Base-by-base conservation (phyloP, 2,797 vertebrate species). In the Syngnathus acus region DNA sequence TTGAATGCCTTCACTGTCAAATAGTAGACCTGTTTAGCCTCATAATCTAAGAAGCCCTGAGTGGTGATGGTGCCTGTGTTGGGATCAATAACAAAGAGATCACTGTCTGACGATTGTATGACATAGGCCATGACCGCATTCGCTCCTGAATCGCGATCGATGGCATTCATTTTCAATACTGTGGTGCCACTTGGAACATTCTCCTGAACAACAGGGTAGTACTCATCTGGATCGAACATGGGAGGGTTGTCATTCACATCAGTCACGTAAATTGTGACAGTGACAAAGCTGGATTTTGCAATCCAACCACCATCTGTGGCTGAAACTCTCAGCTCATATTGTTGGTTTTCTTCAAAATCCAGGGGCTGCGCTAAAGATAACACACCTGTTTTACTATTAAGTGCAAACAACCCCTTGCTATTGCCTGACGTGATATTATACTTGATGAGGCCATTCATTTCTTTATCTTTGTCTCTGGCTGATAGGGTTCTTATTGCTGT, bases 41-140 rank as follows among this genome's bases (percentile, higher is more conserved):
- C 97, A 66, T 95, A 99, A 85, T 99, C 97, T 75, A 99, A 88
- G 85, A 99, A 99, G 14, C 97, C 97, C 84, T 99, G 97, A n/a
- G 97, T 99, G 65, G 95, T 99, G 80, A 99, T 89, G 26, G 93
- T 88, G 59, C 97, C 97, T 0, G 93, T 95, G 83, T 99, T 99
- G 6, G 97, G 97, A 84, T 98, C 94, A 40, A 99, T 95, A 76
- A 96, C 94, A 80, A 98, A 99, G 59, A 98, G 93, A 82, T 99
- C 97, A 0, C 95, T 98, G 86, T 98, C 97, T 21, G 95, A 97
- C 9, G 95, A 95, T 84, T 99, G 95, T 65, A 99, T 90, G 6
- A 94, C 89, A 40, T 98, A 99, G 0, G 95, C 97, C 83, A 94
- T 91, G 75, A 98, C 91, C 0, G 94, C 94, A 0, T 99, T 96